Conservation (phyloP, 2,888 invertebrate species). For the Limnephilus rhombicus region DNA sequence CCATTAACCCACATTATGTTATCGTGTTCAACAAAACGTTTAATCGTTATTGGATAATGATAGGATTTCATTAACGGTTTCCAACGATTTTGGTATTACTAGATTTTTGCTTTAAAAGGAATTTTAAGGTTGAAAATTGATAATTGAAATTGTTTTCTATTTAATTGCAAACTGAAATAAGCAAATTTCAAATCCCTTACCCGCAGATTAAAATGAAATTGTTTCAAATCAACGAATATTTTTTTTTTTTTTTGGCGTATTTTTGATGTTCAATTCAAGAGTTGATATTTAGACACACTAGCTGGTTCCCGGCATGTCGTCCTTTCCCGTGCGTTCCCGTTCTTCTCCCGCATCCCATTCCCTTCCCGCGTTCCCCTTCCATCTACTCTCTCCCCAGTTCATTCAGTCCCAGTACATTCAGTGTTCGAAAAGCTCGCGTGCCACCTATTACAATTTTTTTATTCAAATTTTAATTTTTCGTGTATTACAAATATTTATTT, state of each 20-base stretch:
- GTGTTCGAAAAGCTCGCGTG: too few relatives aligned
- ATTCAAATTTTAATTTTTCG: too few relatives aligned
- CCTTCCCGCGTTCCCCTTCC: too few relatives aligned
- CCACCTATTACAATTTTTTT: too few relatives aligned
- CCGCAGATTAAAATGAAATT: neutral
- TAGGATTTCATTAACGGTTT: conserved; percentile 12
- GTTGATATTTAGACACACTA: too few relatives aligned
- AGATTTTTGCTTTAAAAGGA: neutral
- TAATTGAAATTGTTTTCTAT: neutral
- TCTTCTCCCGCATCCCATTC: too few relatives aligned
- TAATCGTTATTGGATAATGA: conserved; percentile 30
- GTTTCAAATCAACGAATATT: neutral
- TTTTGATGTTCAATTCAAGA: too few relatives aligned
- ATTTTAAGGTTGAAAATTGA: neutral
- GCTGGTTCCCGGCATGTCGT: too few relatives aligned
- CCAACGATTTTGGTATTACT: neutral
- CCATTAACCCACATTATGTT: conserved; percentile 25
- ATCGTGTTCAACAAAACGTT: conserved; percentile 29
- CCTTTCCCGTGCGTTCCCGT: too few relatives aligned
- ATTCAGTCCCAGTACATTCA: too few relatives aligned
- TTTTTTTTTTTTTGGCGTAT: neutral
- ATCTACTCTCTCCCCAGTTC: too few relatives aligned
- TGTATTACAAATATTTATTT: too few relatives aligned
- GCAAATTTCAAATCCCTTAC: neutral
- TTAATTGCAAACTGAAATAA: neutral